phyloP scores from a whole-genome alignment of 2,888 invertebrate species.

The Rhamphomyia laevipes region DNA sequence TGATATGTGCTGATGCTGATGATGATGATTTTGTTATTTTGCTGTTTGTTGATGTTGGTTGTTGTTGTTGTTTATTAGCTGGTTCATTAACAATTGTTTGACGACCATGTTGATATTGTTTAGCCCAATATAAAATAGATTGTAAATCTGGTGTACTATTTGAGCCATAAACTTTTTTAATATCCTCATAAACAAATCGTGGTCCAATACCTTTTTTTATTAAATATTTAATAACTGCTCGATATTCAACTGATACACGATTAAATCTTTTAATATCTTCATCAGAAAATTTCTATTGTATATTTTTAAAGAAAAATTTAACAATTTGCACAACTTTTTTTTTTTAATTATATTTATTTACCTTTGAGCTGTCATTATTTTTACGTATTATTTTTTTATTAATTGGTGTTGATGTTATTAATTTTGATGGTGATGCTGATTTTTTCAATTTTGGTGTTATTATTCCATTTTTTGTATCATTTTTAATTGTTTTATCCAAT shows the following conservation, averaged over 20 bases:
- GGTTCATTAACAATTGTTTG: conserved; percentile 7
- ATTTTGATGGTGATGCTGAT: neutral
- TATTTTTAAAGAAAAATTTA: too few species aligned
- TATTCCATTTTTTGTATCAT: neutral
- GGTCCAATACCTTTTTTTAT: conserved; percentile 2
- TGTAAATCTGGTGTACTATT: neutral
- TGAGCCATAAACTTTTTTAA: conserved; percentile 4
- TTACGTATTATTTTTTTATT: too few species aligned
- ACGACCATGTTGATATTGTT: conserved; percentile 6
- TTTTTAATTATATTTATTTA: too few species aligned
- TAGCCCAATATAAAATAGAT: conserved; percentile 4
- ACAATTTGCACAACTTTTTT: too few species aligned
- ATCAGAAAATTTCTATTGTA: neutral
- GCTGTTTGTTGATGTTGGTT: too few species aligned
- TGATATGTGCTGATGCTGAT: too few species aligned
- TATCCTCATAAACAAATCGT: neutral
- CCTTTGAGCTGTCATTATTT: too few species aligned
- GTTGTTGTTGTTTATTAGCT: neutral
- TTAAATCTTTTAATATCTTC: conserved; percentile 4
- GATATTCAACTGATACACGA: conserved; percentile 7
- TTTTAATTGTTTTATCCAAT: too few species aligned
- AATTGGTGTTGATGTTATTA: too few species aligned
- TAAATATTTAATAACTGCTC: conserved; percentile 9
- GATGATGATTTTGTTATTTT: too few species aligned
- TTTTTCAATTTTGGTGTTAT: neutral